Evolutionary conservation across 2,797 vertebrate species (phyloP).

Genomic region (Thripadectes ignobilis): DNA sequence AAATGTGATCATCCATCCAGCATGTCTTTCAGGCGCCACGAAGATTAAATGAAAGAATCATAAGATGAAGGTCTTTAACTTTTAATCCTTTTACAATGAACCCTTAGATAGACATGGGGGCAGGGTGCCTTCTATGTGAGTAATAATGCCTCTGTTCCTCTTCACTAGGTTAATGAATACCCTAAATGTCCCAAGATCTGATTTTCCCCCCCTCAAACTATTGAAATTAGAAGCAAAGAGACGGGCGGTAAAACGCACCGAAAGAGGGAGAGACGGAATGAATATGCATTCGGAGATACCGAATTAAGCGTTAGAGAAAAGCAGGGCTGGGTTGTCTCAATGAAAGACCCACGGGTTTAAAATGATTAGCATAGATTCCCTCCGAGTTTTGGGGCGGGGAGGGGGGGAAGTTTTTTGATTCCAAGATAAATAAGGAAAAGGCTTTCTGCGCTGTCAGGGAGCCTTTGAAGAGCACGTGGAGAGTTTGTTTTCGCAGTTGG

Average conservation of each 20-base stretch:
- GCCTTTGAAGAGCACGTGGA: slow-evolving; percentile 68
- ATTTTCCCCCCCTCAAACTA: slow-evolving; percentile 47
- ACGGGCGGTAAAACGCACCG: slow-evolving; percentile 50
- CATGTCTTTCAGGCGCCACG: slow-evolving; percentile 90
- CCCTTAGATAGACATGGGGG: slow-evolving; percentile 87
- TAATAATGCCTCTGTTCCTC: slow-evolving; percentile 83
- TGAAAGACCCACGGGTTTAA: slow-evolving; percentile 38
- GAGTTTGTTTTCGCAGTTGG: slow-evolving; percentile 6
- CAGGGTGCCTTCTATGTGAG: slow-evolving; percentile 83
- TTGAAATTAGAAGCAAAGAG: slow-evolving; percentile 76
- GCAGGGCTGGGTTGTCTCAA: background rate
- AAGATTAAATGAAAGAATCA: slow-evolving; percentile 93
- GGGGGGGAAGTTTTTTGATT: background rate
- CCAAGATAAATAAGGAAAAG: slow-evolving; percentile 67
- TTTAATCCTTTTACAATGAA: slow-evolving; percentile 94
- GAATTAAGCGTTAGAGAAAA: slow-evolving; percentile 10
- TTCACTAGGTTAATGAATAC: slow-evolving; percentile 82
- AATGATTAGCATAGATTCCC: slow-evolving; percentile 66
- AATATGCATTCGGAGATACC: slow-evolving; percentile 51
- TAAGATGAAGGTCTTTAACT: slow-evolving; percentile 92
- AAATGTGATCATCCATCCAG: slow-evolving; percentile 88
- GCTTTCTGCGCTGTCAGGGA: slow-evolving; percentile 58
- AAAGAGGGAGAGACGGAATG: slow-evolving; percentile 38
- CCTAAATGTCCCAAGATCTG: slow-evolving; percentile 70
- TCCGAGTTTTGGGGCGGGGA: background rate